Evolutionary conservation across 2,113 vertebrate genomes (phyloP), one percentile per base, ranked within the genome.

Genomic region (Brachyhypopomus occidentalis): DNA sequence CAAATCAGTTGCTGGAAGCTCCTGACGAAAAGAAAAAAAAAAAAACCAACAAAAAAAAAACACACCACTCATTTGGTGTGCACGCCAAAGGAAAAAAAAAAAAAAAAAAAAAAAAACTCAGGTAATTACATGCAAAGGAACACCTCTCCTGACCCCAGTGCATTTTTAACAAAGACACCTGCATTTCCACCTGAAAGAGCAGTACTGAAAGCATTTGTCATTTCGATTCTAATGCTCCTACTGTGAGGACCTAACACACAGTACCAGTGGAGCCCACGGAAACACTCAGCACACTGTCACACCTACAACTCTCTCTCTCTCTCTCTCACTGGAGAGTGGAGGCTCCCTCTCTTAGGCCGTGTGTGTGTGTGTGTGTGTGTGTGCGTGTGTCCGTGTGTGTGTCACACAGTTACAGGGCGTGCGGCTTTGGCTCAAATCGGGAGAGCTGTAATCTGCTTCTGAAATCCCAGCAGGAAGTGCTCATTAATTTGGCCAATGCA

Each of bases 51-150:
- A 11, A 16, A 27, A 27, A 77, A 71, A 55, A n/a, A 34, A 74
- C 74, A 66, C 78, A 77, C 88, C 87, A 78, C 82, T 88, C 30
- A 85, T 88, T 87, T 85, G 69, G 80, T 83, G 64, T 81, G 81
- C 84, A 67, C 82, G 85, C 85, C 85, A 85, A 83, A 84, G 87
- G 86, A 83, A 62, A 4, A 58, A 16, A 14, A 64, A 27, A 27
- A 64, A 66, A 66, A 66, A 66, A 19, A 69, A 69, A 70, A 60
- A 60, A 22, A 60, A 60, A 60, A 3, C 19, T 41, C 34, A 66
- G 80, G 84, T 89, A 87, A 90, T 91, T 91, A 88, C 83, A 89
- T 71, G 83, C 72, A 85, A 85, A 85, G 82, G 81, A 86, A 85
- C 75, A 81, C 78, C 86, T 79, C 83, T 64, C 38, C 66, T 82